These are phyloP conservation scores for Archegozetes longisetosus DNA, from an alignment of 1,140 invertebrate species.

Conservation along the genomic window DNA sequence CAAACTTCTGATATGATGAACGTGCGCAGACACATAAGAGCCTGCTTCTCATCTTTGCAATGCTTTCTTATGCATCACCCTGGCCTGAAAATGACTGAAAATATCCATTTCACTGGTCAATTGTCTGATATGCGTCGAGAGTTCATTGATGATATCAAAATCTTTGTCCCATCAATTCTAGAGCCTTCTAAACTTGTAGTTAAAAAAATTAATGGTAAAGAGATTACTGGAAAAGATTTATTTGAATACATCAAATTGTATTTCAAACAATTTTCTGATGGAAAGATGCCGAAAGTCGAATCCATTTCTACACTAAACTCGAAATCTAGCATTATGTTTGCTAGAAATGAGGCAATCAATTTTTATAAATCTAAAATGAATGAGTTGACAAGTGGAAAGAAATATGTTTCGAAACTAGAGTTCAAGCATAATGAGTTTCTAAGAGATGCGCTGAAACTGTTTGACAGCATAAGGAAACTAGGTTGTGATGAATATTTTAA, in stretches of 20 bases:
- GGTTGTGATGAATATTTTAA: no score
- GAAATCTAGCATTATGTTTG: no score
- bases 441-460: no score
- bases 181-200: slow-evolving; percentile 77
- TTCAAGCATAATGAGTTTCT: no score
- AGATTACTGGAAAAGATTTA: slow-evolving; percentile 75
- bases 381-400: no score
- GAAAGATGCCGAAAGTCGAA: no score
- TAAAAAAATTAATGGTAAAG: slow-evolving; percentile 88
- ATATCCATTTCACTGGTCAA: slow-evolving; percentile 88
- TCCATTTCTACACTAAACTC: no score
- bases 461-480: no score
- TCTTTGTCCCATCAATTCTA: slow-evolving; percentile 72
- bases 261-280: slow-evolving; percentile 15
- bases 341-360: no score
- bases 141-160: slow-evolving; percentile 69
- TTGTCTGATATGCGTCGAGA: slow-evolving; percentile 79
- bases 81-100: slow-evolving; percentile 85
- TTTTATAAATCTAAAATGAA: no score
- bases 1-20: slow-evolving; percentile 90
- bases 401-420: no score
- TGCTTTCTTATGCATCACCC: slow-evolving; percentile 98
- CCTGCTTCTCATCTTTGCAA: slow-evolving; percentile 84
- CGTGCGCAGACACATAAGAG: slow-evolving; percentile 75
- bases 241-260: slow-evolving; percentile 82